phyloP scores from a whole-genome alignment of 2,888 invertebrate species.

The Clostera curtula region DNA sequence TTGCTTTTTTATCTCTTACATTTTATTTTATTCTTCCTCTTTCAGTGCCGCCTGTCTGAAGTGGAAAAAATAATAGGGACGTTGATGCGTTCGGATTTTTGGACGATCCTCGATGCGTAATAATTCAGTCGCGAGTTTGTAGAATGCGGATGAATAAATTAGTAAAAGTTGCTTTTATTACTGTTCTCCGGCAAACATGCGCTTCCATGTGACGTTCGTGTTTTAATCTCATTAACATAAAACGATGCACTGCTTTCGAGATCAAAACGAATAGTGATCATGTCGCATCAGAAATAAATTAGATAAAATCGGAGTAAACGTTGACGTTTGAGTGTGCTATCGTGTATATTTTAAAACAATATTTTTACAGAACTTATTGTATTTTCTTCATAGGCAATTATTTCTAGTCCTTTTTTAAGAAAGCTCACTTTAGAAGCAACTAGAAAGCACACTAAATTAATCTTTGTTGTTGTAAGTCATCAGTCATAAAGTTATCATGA shows the following conservation, averaged over 20 bases:
- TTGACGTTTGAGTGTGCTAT: background rate
- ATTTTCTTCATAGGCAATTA: too few relatives aligned
- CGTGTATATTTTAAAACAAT: background rate
- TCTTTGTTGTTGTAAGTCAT: too few relatives aligned
- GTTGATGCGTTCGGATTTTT: conserved; percentile 34
- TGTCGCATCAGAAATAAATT: background rate
- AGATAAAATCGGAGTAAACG: background rate
- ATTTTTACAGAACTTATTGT: background rate
- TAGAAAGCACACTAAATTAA: too few relatives aligned
- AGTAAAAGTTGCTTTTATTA: conserved; percentile 33
- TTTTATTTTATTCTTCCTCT: conserved; percentile 56
- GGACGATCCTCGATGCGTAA: conserved; percentile 24
- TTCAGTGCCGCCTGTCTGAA: conserved; percentile 68
- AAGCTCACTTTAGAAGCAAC: too few relatives aligned
- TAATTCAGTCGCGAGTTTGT: conserved; percentile 26
- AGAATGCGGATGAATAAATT: conserved; percentile 40
- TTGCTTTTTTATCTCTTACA: conserved; percentile 61
- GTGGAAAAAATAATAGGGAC: conserved; percentile 47
- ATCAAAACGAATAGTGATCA: conserved; percentile 12
- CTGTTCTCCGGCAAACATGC: conserved; percentile 25
- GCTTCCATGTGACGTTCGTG: conserved; percentile 13
- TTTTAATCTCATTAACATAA: conserved; percentile 20
- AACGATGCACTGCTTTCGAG: conserved; percentile 10
- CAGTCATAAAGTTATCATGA: too few relatives aligned
- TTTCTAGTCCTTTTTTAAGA: too few relatives aligned